Evolutionary conservation across 2,797 vertebrate genomes (phyloP).

Genomic region (Rhadinocentrus ornatus): DNA sequence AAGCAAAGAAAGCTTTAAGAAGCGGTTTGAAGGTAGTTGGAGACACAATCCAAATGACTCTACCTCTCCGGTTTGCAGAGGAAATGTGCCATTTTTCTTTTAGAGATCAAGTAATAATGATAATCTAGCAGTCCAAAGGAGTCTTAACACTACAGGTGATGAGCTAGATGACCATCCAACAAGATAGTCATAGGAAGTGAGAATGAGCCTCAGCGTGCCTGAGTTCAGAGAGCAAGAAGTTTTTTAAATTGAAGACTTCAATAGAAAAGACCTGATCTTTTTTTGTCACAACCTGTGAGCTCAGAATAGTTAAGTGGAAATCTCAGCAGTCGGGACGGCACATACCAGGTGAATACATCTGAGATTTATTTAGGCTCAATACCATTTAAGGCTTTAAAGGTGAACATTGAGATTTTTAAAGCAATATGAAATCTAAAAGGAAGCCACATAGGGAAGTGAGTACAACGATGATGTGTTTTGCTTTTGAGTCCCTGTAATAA

Average conservation of each 20-base stretch:
- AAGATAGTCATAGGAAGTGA: neutral
- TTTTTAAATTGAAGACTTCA: neutral
- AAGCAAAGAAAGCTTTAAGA: neutral
- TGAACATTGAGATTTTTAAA: neutral
- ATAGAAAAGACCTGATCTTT: neutral
- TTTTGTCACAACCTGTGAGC: neutral
- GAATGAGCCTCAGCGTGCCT: neutral
- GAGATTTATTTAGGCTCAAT: neutral
- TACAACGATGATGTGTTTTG: neutral
- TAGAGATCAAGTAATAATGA: neutral
- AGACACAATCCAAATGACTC: neutral
- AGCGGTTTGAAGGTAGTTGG: neutral
- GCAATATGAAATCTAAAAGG: neutral
- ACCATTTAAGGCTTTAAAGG: neutral
- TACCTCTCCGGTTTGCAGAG: neutral
- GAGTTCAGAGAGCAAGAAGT: neutral
- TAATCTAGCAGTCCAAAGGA: neutral
- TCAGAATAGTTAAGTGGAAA: neutral
- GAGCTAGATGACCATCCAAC: neutral
- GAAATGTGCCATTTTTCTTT: no score
- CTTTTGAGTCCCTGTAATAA: neutral
- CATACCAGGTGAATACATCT: neutral
- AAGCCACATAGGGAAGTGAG: neutral
- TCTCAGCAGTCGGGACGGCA: neutral
- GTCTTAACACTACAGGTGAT: neutral